Evolutionary conservation across 2,888 invertebrate species (phyloP).

Genomic region (Macrosiphum euphorbiae): DNA sequence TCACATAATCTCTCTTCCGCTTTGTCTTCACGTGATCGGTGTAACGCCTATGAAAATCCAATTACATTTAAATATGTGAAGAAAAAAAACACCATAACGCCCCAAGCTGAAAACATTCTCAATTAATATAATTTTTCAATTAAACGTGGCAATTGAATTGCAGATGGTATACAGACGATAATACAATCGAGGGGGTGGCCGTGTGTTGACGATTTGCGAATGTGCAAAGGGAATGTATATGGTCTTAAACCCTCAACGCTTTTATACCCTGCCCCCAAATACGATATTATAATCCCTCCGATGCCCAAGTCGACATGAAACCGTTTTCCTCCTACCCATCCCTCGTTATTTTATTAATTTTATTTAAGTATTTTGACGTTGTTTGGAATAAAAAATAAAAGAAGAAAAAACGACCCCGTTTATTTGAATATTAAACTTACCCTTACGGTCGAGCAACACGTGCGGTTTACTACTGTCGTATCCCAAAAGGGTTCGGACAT

Average conservation of each 20-base stretch:
- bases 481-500: conserved; percentile 58
- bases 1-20: conserved; percentile 32
- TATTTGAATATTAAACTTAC: conserved; percentile 62
- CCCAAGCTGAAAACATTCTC: conserved; percentile 56
- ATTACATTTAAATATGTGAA: conserved; percentile 50
- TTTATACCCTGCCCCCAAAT: conserved; percentile 54
- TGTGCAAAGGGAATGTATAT: conserved; percentile 57
- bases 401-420: conserved; percentile 46
- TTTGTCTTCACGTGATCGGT: neutral
- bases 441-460: conserved; percentile 63
- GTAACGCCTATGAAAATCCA: conserved; percentile 54
- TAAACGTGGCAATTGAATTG: conserved; percentile 61
- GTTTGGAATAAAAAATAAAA: conserved; percentile 10
- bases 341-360: conserved; percentile 59
- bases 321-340: neutral
- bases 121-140: conserved; percentile 65
- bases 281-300: conserved; percentile 61
- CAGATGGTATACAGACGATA: conserved; percentile 59
- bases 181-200: conserved; percentile 48
- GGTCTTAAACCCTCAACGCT: conserved; percentile 53
- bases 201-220: conserved; percentile 60
- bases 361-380: conserved; percentile 60
- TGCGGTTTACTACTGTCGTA: conserved; percentile 62
- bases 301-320: conserved; percentile 57
- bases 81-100: conserved; percentile 27